A percentile compares a stretch with the other conserved stretches of the same genome.
phyloP scores from a whole-genome alignment of 1,140 invertebrate genomes.

The Nomia melanderi region DNA sequence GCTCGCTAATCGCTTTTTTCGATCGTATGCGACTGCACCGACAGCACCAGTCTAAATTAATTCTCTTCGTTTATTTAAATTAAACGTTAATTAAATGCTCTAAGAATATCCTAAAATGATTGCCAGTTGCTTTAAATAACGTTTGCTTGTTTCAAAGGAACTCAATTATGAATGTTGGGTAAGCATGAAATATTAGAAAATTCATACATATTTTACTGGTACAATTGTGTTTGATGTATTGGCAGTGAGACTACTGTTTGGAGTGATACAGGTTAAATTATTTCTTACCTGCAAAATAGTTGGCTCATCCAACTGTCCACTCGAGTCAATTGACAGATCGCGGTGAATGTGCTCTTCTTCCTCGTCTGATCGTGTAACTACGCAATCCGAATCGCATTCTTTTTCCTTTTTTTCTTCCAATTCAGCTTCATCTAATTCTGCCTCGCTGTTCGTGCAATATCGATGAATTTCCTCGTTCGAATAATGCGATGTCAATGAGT shows the following conservation, averaged over 20 bases:
- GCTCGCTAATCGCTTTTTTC: constrained; percentile 53
- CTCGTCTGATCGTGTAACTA: constrained; percentile 11
- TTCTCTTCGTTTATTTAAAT: not conserved
- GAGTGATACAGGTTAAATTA: too few relatives aligned
- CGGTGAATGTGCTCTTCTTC: not conserved
- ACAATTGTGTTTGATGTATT: too few relatives aligned
- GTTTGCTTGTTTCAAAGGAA: too few relatives aligned
- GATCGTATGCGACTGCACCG: constrained; percentile 59
- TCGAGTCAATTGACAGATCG: not conserved
- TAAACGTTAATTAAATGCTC: too few relatives aligned
- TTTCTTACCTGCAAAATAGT: constrained; percentile 32
- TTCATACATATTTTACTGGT: too few relatives aligned
- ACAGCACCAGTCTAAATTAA: constrained; percentile 46
- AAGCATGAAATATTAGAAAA: too few relatives aligned
- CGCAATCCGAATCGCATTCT: constrained; percentile 26
- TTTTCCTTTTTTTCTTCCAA: not conserved
- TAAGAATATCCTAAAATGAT: too few relatives aligned
- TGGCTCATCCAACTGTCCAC: not conserved
- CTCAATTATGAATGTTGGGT: too few relatives aligned
- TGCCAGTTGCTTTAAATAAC: too few relatives aligned
- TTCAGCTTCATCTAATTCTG: not conserved
- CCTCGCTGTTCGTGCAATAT: not conserved
- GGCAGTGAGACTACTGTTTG: too few relatives aligned
- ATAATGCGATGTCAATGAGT: constrained; percentile 1
- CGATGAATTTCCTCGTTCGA: not conserved